These are phyloP conservation scores for Orchestia grillus DNA, from an alignment of 1,140 invertebrate species.

Conservation along the genomic window DNA sequence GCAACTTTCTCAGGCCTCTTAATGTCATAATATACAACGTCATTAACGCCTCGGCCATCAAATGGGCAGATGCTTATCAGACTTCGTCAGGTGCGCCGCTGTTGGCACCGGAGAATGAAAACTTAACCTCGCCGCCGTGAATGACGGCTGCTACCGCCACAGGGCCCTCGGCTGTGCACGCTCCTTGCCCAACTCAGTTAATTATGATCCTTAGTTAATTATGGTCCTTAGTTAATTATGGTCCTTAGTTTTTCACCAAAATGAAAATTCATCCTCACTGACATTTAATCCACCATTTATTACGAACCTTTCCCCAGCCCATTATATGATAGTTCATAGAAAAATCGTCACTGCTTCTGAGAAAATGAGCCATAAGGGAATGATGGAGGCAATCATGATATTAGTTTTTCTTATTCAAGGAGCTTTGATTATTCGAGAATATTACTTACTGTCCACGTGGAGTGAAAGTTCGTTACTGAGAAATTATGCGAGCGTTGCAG, in stretches of 20 bases:
- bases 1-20: constrained; percentile 25
- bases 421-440: neutral
- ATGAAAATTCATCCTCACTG: neutral
- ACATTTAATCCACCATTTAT: neutral
- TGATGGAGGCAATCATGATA: neutral
- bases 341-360: neutral
- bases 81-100: neutral
- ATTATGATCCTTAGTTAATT: neutral
- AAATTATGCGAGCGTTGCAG: no score
- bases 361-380: neutral
- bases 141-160: neutral
- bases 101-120: neutral
- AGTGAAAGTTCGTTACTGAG: no score
- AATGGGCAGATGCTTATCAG: constrained; percentile 49
- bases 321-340: neutral
- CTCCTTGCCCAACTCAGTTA: neutral
- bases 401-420: neutral
- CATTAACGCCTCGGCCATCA: constrained; percentile 52
- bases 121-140: neutral
- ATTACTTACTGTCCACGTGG: no score
- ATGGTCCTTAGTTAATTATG: neutral
- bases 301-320: neutral
- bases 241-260: neutral
- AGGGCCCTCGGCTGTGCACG: neutral
- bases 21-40: constrained; percentile 53